Evolutionary conservation across 2,888 invertebrate genomes (phyloP).

Genomic region (Theristus sp.): DNA sequence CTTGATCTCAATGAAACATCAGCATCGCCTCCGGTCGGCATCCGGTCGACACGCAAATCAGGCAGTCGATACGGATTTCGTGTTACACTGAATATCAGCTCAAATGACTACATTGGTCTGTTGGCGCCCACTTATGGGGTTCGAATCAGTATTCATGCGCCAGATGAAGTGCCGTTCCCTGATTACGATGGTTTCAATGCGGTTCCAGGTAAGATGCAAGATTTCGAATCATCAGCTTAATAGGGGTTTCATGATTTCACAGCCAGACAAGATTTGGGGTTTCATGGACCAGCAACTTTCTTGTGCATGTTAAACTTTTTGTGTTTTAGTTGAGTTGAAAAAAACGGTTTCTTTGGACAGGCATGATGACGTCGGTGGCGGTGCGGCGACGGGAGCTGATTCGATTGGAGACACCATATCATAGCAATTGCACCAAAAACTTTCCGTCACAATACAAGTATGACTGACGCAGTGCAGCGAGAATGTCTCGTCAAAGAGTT

Average conservation of each 20-base stretch:
- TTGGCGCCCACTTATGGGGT: not conserved
- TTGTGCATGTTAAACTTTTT: too few relatives aligned
- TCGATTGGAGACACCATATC: not conserved
- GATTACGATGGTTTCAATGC: not conserved
- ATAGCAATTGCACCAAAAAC: not conserved
- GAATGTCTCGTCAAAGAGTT: not conserved
- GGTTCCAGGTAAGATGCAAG: too few relatives aligned
- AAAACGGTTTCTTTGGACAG: too few relatives aligned
- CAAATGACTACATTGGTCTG: not conserved
- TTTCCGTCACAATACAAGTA: not conserved
- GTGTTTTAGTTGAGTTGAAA: too few relatives aligned
- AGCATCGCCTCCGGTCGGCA: too few relatives aligned
- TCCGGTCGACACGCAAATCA: not conserved
- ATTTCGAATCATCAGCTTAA: not conserved
- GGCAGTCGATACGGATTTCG: not conserved
- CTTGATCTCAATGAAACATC: too few relatives aligned
- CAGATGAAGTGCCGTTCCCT: not conserved
- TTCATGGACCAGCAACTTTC: too few relatives aligned
- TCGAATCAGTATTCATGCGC: not conserved
- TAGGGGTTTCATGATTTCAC: too few relatives aligned
- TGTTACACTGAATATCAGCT: not conserved
- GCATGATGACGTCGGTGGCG: too few relatives aligned
- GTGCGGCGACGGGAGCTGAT: not conserved
- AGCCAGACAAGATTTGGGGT: too few relatives aligned
- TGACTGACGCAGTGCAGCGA: not conserved